Evolutionary conservation across 2,797 vertebrate species (phyloP), one percentile per base, ranked within the genome.

Genomic region (Semaprochilodus insignis): DNA sequence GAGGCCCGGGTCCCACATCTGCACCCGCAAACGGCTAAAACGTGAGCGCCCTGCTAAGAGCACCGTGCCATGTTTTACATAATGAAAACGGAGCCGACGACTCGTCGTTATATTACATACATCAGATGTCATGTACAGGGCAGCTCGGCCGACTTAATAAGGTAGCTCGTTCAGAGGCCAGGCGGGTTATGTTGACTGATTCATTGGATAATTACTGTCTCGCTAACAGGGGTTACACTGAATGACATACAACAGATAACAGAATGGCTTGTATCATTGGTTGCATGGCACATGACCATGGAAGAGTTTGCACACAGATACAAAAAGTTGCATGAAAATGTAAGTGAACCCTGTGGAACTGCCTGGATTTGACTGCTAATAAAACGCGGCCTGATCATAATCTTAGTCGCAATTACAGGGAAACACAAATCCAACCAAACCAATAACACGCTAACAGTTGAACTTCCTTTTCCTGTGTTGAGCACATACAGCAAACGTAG

Each of bases 41-140:
- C 51, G 71, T 73, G 71, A 73, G 71, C 71, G 51, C 71, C 51
- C 51, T 73, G 71, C 25, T 55, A 21, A 73, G 13, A 52, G 48
- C n/a, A 6, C 69, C 13, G 25, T 27, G 23, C 48, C 51, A 10
- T 21, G 52, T 34, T 21, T 54, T 74, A 74, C 72, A 25, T 19
- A 34, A 74, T 55, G 52, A 57, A 25, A 74, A 57, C 54, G 17
- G 19, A 15, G 51, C 72, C 0, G 13, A 51, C 48, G 69, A 54
- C 70, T 54, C 23, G 2, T 16, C 7, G 23, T 27, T 16, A 52
- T 6, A 54, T 73, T 17, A 23, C 54, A 36, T 36, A 59, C 27
- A 55, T 16, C 72, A 57, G 52, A 51, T 59, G 72, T n/a, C 54
- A 59, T n/a, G 54, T 21, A 10, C 27, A 3, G 52, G 19, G 54